phyloP scores from a whole-genome alignment of 2,888 invertebrate species.

The Drosophila nigritarsus region DNA sequence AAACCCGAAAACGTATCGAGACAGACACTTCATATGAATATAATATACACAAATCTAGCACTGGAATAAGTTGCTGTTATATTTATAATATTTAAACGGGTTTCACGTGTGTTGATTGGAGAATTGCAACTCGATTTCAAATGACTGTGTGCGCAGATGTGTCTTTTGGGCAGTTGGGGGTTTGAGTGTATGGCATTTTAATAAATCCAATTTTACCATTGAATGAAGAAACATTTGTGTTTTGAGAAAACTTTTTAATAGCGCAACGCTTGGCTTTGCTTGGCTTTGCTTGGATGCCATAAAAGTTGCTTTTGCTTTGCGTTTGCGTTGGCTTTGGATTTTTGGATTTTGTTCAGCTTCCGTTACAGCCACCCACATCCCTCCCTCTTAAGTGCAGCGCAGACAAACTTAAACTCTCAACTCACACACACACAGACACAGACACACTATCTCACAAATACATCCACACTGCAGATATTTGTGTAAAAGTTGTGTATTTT shows the following conservation, averaged over 20 bases:
- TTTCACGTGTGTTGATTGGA: constrained; percentile 6
- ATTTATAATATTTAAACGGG: constrained; percentile 2
- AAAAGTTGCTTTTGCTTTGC: constrained; percentile 39
- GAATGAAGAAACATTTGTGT: constrained; percentile 53
- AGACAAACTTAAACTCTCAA: constrained; percentile 68
- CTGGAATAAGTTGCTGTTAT: not conserved
- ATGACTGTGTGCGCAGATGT: constrained; percentile 1
- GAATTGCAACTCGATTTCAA: constrained; percentile 15
- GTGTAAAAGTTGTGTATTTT: constrained; percentile 70
- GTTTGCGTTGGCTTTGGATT: constrained; percentile 24
- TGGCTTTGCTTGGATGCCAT: constrained; percentile 67
- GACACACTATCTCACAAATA: not conserved
- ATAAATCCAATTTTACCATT: constrained; percentile 73
- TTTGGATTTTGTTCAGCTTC: constrained; percentile 23
- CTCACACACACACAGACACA: constrained; percentile 12
- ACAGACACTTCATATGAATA: not conserved
- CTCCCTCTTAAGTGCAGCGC: constrained; percentile 64
- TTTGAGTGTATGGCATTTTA: constrained; percentile 15
- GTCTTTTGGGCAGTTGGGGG: not conserved
- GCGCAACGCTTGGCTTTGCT: constrained; percentile 67
- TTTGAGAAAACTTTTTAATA: constrained; percentile 70
- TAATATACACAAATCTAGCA: not conserved
- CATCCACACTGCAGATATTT: constrained; percentile 61
- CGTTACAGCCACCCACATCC: not conserved
- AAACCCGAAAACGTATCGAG: not conserved